Evolutionary conservation across 92 coral and sea anemone genomes (phyloP).

Genomic region (Umimayanthus chanpuru): DNA sequence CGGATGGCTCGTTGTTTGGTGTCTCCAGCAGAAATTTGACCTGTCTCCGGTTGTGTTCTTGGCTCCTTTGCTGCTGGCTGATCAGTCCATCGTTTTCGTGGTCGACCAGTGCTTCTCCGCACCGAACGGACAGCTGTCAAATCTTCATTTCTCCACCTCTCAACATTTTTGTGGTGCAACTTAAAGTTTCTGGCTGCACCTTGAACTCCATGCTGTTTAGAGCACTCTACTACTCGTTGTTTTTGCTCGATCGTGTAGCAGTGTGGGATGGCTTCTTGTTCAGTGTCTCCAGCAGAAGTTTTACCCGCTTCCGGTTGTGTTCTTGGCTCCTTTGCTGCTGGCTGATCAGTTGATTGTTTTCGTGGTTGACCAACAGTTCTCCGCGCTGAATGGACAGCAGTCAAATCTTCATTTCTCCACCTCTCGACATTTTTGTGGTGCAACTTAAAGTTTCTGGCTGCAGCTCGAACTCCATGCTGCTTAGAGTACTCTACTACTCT

Average conservation of each 20-base stretch:
- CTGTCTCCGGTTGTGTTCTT: no score
- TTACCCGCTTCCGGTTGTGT: background rate
- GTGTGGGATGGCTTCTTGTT: background rate
- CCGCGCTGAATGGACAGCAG: background rate
- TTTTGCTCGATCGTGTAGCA: slow-evolving; percentile 8
- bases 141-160: slow-evolving; percentile 13
- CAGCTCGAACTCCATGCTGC: slow-evolving; percentile 28
- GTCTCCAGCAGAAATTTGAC: no score
- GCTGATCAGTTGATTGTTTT: background rate
- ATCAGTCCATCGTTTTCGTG: no score
- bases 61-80: no score
- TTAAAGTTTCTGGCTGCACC: slow-evolving; percentile 19
- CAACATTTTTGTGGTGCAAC: slow-evolving; percentile 13
- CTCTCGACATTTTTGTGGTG: slow-evolving; percentile 22
- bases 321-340: background rate
- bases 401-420: slow-evolving; percentile 15
- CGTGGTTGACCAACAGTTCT: no score
- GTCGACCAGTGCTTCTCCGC: background rate
- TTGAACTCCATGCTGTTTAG: slow-evolving; percentile 14
- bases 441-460: slow-evolving; percentile 2
- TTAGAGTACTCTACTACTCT: background rate
- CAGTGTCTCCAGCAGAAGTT: no score
- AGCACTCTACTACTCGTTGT: background rate
- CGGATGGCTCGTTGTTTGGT: no score
- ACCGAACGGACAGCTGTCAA: background rate